Evolutionary conservation across 2,888 invertebrate species (phyloP).

Genomic region (Glyphotaelius pellucidus): DNA sequence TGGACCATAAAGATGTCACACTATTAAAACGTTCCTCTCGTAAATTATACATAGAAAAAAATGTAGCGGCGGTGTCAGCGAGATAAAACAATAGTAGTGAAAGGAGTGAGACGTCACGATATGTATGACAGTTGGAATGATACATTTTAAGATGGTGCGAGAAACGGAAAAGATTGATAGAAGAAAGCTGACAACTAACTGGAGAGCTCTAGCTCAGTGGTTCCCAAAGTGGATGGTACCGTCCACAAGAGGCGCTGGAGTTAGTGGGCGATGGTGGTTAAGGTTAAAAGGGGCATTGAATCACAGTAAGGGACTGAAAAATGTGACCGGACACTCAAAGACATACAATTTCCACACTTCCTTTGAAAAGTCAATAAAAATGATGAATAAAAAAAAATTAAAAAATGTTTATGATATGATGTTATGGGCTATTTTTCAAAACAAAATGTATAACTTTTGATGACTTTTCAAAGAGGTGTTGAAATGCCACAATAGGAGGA

Average conservation of each 20-base stretch:
- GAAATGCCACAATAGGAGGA: too few relatives aligned
- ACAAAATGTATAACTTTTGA: too few relatives aligned
- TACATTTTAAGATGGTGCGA: background rate
- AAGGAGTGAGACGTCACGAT: background rate
- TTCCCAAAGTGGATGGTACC: background rate
- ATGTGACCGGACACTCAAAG: too few relatives aligned
- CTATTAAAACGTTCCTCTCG: background rate
- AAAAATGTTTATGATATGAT: too few relatives aligned
- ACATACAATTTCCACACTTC: too few relatives aligned
- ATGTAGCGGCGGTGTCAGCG: background rate
- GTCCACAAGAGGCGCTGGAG: background rate
- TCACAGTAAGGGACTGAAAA: too few relatives aligned
- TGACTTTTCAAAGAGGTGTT: too few relatives aligned
- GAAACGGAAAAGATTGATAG: background rate
- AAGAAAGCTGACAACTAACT: background rate
- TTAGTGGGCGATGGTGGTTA: background rate
- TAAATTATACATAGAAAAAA: background rate
- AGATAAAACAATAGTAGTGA: background rate
- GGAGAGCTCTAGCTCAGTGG: background rate
- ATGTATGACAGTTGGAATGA: background rate
- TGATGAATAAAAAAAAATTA: too few relatives aligned
- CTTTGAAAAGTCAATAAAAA: too few relatives aligned
- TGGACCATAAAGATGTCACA: conserved; percentile 19
- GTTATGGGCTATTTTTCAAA: too few relatives aligned
- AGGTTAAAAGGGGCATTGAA: too few relatives aligned